Base-by-base conservation (phyloP, 1,140 invertebrate species). In the Temnothorax curvispinosus region DNA sequence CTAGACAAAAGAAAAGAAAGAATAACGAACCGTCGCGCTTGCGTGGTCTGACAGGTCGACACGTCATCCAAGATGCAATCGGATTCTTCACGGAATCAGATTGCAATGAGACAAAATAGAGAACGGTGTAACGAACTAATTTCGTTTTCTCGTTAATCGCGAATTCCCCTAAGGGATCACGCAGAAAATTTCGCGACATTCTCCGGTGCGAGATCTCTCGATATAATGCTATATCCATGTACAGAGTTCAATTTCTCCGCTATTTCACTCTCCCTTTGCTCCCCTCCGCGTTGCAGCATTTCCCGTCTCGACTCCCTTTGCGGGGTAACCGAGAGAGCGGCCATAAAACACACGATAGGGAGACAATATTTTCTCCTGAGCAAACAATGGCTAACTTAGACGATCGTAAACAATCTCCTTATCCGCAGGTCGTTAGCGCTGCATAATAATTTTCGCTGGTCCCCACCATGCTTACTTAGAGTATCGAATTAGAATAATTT, bases 321-420 rank as follows among this genome's bases (percentile, higher is more conserved):
- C 85, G 44, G 74, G 54, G 80, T 89, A 89, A 89, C 84, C 87
- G 52, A 65, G 58, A 85, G 86, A 80, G 50, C 69, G 74, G 75
- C 67, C 88, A 80, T 90, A 90, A 89, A 90, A 54, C 88, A 89
- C 76, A 85, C 86, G 89, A 89, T 89, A 90, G 86, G 84, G 86
- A 90, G 89, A 90, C 88, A 90, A 90, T 90, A 90, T 89, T 89
- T 86, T 87, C 86, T 85, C n/a, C 54, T 85, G 88, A 60, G 80
- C 89, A 89, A 89, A 90, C 89, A 89, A 90, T 90, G 58, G 89
- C 89, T 89, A 87, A 89, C 89, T 90, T 90, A 90, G 75, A 74
- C 78, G 78, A 89, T 89, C 89, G 85, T 90, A 90, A 90, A 90
- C 88, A 90, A 89, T 90, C 69, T 62, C 67, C 88, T 87, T 90